These are phyloP conservation scores for Drosophila simulans DNA, from an alignment of 1,140 invertebrate species.

Conservation along the genomic window DNA sequence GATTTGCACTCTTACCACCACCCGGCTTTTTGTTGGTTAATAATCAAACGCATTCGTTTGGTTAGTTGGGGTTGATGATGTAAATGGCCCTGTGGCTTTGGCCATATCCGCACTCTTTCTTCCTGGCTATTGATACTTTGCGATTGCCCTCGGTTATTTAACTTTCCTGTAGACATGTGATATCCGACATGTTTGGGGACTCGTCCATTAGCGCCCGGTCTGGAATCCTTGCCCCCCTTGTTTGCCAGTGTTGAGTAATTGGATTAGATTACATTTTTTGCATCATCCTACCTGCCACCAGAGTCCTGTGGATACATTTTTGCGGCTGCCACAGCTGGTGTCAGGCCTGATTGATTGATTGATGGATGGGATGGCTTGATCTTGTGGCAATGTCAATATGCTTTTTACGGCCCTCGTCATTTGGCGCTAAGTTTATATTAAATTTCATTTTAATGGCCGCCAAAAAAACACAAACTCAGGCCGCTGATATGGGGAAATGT, in stretches of 20 bases:
- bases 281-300: constrained; percentile 11
- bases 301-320: constrained; percentile 54
- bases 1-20: constrained; percentile 57
- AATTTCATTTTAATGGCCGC: constrained; percentile 72
- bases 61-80: constrained; percentile 48
- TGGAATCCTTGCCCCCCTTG: constrained; percentile 38
- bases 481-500: constrained; percentile 14
- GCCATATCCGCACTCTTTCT: background rate
- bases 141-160: constrained; percentile 77
- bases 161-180: constrained; percentile 75
- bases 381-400: constrained; percentile 71
- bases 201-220: constrained; percentile 64
- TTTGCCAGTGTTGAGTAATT: constrained; percentile 83
- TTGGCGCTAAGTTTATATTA: constrained; percentile 59
- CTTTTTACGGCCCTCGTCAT: constrained; percentile 56
- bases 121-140: constrained; percentile 61
- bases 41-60: constrained; percentile 68
- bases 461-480: background rate
- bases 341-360: constrained; percentile 74
- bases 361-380: constrained; percentile 40
- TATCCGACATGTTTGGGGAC: constrained; percentile 34
- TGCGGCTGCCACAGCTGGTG: constrained; percentile 52
- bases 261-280: constrained; percentile 75
- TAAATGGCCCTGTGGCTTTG: constrained; percentile 41
- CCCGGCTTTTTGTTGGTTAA: constrained; percentile 52